Conservation (phyloP, 2,113 vertebrate species). For the Phyllostomus hastatus region DNA sequence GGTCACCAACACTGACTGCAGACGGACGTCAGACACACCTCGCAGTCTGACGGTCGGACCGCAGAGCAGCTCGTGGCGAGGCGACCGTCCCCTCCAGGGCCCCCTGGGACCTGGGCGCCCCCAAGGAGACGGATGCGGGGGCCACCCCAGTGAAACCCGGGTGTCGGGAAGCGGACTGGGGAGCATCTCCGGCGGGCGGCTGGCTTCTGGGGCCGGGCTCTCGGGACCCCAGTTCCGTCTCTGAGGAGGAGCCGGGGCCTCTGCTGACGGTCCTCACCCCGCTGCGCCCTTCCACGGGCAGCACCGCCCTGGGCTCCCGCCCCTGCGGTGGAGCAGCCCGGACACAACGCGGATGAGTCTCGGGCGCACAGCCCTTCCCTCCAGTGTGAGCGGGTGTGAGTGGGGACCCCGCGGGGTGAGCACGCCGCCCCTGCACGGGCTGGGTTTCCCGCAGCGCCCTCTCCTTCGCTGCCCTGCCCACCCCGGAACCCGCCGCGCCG, state of each 20-base stretch:
- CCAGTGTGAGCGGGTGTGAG: not conserved
- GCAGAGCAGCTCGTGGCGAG: no score
- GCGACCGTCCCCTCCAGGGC: no score
- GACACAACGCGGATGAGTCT: not conserved
- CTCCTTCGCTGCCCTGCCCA: no score
- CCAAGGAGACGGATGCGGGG: not conserved
- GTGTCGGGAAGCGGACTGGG: not conserved
- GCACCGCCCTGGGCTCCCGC: no score
- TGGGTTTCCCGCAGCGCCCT: not conserved
- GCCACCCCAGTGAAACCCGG: accelerated
- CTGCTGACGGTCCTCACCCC: not conserved
- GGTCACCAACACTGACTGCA: no score
- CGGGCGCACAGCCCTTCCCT: not conserved
- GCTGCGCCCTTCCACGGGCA: no score
- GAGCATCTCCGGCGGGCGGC: not conserved
- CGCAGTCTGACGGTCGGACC: no score
- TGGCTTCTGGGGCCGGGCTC: not conserved
- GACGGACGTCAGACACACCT: no score
- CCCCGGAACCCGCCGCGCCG: not conserved
- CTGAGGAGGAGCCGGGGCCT: not conserved
- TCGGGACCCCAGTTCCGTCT: not conserved
- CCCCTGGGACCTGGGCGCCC: not conserved
- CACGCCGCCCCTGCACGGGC: not conserved
- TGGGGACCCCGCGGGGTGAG: no score
- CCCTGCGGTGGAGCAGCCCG: not conserved